Conservation (phyloP, 2,888 invertebrate genomes). For the Cheilosia grossa region DNA sequence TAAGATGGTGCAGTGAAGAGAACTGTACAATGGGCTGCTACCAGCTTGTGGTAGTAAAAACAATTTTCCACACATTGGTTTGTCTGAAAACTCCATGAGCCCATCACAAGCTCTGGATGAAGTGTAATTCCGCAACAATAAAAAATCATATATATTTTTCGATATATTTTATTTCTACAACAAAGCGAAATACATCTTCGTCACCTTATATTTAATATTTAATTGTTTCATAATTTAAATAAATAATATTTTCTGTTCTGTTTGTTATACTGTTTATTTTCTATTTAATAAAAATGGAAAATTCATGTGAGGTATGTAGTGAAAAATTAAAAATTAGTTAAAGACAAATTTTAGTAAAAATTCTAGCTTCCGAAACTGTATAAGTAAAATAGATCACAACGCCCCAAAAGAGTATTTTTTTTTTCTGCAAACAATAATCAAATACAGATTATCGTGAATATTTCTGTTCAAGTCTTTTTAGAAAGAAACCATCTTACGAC, state of each 20-base stretch:
- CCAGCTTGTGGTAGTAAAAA: background rate
- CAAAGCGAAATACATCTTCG: slow-evolving; percentile 61
- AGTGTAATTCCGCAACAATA: background rate
- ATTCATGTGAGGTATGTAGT: slow-evolving; percentile 56
- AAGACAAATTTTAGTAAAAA: slow-evolving; percentile 18
- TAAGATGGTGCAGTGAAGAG: too few species aligned
- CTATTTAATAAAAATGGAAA: slow-evolving; percentile 44
- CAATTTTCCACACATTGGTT: background rate
- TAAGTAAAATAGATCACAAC: slow-evolving; percentile 41
- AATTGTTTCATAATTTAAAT: slow-evolving; percentile 28
- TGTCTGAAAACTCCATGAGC: too few species aligned
- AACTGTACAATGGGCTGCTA: too few species aligned
- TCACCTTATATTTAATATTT: slow-evolving; percentile 6
- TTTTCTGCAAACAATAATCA: slow-evolving; percentile 1
- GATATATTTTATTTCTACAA: slow-evolving; percentile 59
- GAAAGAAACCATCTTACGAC: slow-evolving; percentile 12
- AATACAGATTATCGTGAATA: slow-evolving; percentile 15
- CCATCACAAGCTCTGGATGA: too few species aligned
- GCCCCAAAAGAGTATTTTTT: slow-evolving; percentile 25
- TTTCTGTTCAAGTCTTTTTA: slow-evolving; percentile 25
- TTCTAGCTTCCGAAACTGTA: background rate
- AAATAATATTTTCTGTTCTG: slow-evolving; percentile 22
- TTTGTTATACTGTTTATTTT: background rate
- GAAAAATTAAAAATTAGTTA: slow-evolving; percentile 41
- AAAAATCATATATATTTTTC: slow-evolving; percentile 19